Percentiles rank a stretch among this genome's conserved stretches.
These are phyloP conservation scores for Callimorpha dominula DNA, from an alignment of 2,888 invertebrate genomes.

Conservation along the genomic window DNA sequence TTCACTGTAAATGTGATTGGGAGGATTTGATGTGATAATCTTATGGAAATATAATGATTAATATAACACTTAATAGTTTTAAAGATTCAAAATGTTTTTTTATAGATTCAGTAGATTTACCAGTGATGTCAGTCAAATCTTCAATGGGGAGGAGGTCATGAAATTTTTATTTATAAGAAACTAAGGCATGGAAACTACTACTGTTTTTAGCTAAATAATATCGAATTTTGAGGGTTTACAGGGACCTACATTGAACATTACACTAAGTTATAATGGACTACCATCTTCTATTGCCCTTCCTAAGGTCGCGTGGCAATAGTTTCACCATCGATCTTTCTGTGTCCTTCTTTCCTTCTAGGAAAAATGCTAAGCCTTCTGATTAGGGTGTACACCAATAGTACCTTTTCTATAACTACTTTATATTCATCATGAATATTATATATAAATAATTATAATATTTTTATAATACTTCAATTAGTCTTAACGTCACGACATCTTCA, in stretches of 20 bases:
- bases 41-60: conserved; percentile 10
- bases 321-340: background rate
- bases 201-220: too few relatives aligned
- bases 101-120: too few relatives aligned
- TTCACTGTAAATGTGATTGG: conserved; percentile 42
- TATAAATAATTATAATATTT: too few relatives aligned
- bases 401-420: background rate
- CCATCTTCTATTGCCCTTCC: background rate
- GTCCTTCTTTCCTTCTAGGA: background rate
- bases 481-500: too few relatives aligned
- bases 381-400: background rate
- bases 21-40: conserved; percentile 29
- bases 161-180: too few relatives aligned
- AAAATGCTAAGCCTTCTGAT: background rate
- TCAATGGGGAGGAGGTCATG: too few relatives aligned
- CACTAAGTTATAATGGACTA: background rate
- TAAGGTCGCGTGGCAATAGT: background rate
- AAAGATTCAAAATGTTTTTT: background rate
- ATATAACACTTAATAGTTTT: background rate
- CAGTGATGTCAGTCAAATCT: too few relatives aligned
- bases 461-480: too few relatives aligned
- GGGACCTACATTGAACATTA: background rate
- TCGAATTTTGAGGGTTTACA: too few relatives aligned
- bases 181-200: too few relatives aligned
- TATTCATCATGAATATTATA: too few relatives aligned